Percentiles rank a stretch among this genome's conserved stretches.
Conservation (phyloP, 2,888 invertebrate genomes). For the Toxonevra muliebris region DNA sequence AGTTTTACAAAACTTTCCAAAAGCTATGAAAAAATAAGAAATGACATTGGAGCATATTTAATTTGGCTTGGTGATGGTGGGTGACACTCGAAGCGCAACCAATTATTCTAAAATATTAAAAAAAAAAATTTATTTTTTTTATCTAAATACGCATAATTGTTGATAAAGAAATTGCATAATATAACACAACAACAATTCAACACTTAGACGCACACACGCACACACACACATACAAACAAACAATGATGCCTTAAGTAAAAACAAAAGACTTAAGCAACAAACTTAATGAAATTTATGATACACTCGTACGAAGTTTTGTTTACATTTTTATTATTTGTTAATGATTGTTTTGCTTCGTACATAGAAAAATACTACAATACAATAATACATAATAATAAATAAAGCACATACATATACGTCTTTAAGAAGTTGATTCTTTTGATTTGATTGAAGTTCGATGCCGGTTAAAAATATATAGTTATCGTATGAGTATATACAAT, state of each 20-base stretch:
- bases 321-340: neutral
- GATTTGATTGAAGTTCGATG: too few species aligned
- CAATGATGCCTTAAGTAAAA: neutral
- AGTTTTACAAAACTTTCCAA: neutral
- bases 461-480: neutral
- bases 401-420: neutral
- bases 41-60: too few species aligned
- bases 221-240: neutral
- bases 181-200: neutral
- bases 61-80: neutral
- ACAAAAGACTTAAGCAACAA: constrained; percentile 13
- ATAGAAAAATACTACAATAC: too few species aligned
- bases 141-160: neutral
- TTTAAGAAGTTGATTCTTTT: too few species aligned
- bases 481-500: neutral
- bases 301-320: neutral
- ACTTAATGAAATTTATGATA: neutral
- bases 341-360: too few species aligned
- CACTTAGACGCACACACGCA: neutral
- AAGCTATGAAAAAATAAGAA: too few species aligned
- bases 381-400: neutral
- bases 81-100: neutral
- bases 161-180: too few species aligned
- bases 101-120: constrained; percentile 4
- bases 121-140: too few species aligned